Percentiles rank a stretch among this genome's conserved stretches.
phyloP scores from a whole-genome alignment of 2,888 invertebrate genomes.

The Drosophila kambysellisi region DNA sequence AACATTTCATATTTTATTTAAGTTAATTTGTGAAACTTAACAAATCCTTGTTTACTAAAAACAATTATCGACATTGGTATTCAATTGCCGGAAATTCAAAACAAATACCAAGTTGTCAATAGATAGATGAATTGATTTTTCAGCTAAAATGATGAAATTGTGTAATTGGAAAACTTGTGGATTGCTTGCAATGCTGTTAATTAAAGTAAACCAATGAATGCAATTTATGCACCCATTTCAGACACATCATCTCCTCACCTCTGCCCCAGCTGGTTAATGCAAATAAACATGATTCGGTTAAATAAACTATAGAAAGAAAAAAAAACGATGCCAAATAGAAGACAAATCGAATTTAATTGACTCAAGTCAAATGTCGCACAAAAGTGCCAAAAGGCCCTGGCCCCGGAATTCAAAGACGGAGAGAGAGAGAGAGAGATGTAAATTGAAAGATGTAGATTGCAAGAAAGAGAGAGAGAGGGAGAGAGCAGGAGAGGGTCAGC shows the following conservation, averaged over 20 bases:
- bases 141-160: constrained; percentile 18
- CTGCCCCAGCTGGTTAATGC: constrained; percentile 12
- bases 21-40: background rate
- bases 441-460: background rate
- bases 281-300: constrained; percentile 59
- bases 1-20: background rate
- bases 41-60: background rate
- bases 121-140: constrained; percentile 22
- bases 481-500: constrained; percentile 4
- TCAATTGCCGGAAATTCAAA: background rate
- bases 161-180: constrained; percentile 16
- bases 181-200: constrained; percentile 25
- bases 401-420: constrained; percentile 1
- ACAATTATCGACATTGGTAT: background rate
- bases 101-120: background rate
- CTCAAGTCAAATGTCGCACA: constrained; percentile 71
- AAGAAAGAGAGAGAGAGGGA: background rate
- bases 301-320: constrained; percentile 50
- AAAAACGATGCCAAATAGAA: constrained; percentile 29
- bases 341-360: constrained; percentile 77
- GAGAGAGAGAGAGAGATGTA: background rate
- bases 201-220: constrained; percentile 17
- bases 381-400: constrained; percentile 54
- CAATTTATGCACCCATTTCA: background rate
- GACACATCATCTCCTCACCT: too few species aligned